These are phyloP conservation scores for Lasiurus borealis DNA, from an alignment of 2,113 vertebrate species.

Conservation along the genomic window DNA sequence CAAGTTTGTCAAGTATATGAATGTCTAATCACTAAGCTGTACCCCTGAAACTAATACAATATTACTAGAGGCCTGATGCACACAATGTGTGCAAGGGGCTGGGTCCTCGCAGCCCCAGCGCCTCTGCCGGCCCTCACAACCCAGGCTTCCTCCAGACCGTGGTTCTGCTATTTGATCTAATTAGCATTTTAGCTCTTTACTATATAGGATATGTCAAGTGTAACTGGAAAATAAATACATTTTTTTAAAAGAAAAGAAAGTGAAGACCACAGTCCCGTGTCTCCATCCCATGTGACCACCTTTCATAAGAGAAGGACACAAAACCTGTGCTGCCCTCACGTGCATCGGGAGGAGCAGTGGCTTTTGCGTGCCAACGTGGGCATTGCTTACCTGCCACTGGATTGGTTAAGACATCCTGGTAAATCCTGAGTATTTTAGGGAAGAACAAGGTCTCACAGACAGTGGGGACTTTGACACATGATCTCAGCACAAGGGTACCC, in stretches of 20 bases:
- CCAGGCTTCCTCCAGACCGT: too few species aligned
- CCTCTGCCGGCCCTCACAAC: too few species aligned
- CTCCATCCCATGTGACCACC: not conserved
- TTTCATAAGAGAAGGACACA: not conserved
- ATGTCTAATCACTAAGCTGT: not conserved
- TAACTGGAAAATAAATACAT: not conserved
- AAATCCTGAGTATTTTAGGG: not conserved
- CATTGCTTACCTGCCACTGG: not conserved
- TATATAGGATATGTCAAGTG: too few species aligned
- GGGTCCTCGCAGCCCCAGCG: too few species aligned
- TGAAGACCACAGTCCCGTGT: not conserved
- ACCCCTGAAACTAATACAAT: not conserved
- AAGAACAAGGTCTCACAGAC: not conserved
- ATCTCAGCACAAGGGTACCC: not conserved
- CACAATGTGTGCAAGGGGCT: too few species aligned
- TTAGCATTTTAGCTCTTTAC: too few species aligned
- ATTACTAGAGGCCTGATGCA: not conserved
- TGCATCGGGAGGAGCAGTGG: fast-evolving
- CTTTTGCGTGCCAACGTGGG: not conserved
- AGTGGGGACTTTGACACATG: not conserved
- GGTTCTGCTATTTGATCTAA: too few species aligned
- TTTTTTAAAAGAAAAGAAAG: not conserved
- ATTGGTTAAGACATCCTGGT: not conserved
- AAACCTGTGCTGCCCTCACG: not conserved
- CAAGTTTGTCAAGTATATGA: not conserved